phyloP scores from a whole-genome alignment of 2,888 invertebrate species.

The Neelides folsomi region DNA sequence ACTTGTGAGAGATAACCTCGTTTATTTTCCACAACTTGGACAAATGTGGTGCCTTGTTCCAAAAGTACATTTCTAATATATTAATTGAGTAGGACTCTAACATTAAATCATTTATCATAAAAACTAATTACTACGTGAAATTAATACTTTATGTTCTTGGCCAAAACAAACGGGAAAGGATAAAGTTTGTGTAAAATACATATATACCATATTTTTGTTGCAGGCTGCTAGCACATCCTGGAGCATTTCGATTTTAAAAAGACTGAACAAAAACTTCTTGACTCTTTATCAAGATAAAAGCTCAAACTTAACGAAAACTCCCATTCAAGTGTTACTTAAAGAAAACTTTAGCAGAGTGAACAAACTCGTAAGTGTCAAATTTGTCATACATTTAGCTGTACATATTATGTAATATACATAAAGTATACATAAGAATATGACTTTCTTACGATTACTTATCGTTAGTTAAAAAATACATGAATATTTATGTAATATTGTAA shows the following conservation, averaged over 20 bases:
- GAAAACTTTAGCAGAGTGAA: conserved; percentile 21
- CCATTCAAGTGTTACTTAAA: conserved; percentile 22
- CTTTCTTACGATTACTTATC: too few species aligned
- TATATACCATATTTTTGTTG: not conserved
- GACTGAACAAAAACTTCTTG: conserved; percentile 4
- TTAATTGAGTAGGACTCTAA: too few species aligned
- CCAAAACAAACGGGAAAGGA: too few species aligned
- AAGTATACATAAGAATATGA: too few species aligned
- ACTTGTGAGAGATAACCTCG: conserved; percentile 16
- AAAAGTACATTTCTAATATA: conserved; percentile 22
- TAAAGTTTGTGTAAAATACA: too few species aligned
- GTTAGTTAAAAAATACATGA: too few species aligned
- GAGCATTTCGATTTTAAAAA: conserved; percentile 21
- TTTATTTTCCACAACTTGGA: conserved; percentile 21
- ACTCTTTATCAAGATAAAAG: not conserved
- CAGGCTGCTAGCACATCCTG: conserved; percentile 31
- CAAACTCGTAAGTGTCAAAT: conserved; percentile 19
- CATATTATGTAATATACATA: too few species aligned
- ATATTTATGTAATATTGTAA: too few species aligned
- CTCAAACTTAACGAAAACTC: not conserved
- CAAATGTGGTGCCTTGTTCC: conserved; percentile 33
- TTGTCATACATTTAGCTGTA: too few species aligned
- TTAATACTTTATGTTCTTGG: too few species aligned
- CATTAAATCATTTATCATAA: not conserved
- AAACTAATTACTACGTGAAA: too few species aligned